Evolutionary conservation across 2,888 invertebrate species (phyloP).

Genomic region (Cremastinae sp.): DNA sequence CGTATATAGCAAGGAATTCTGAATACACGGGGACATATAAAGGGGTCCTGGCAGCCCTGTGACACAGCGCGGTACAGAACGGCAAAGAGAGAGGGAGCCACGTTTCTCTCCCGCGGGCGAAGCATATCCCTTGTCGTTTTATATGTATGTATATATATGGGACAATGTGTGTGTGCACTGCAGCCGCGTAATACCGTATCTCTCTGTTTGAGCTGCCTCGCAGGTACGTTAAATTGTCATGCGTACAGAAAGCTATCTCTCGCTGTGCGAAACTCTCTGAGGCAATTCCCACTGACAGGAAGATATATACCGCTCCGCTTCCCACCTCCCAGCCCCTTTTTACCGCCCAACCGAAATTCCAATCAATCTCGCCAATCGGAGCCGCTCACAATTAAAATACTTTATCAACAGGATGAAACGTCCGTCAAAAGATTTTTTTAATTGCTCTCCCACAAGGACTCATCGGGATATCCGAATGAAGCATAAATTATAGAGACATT

Average conservation of each 20-base stretch:
- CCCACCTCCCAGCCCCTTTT: slow-evolving; percentile 41
- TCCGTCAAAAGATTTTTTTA: background rate
- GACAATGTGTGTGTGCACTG: slow-evolving; percentile 69
- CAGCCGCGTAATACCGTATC: slow-evolving; percentile 78
- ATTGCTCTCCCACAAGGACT: no score
- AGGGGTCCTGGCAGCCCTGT: no score
- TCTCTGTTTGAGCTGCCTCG: slow-evolving; percentile 79
- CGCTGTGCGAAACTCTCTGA: slow-evolving; percentile 27
- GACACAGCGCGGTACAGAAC: slow-evolving; percentile 21
- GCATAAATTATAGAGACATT: no score
- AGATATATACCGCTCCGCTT: slow-evolving; percentile 46
- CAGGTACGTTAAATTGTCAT: slow-evolving; percentile 79
- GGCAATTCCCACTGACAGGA: slow-evolving; percentile 54
- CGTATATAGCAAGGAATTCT: slow-evolving; percentile 25
- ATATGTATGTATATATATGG: no score
- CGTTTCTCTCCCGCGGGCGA: slow-evolving; percentile 49
- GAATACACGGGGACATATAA: slow-evolving; percentile 33
- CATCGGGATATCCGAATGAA: no score
- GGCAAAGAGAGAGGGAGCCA: slow-evolving; percentile 29
- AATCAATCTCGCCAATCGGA: slow-evolving; percentile 45
- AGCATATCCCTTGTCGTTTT: slow-evolving; percentile 57
- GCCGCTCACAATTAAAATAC: no score
- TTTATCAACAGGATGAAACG: no score
- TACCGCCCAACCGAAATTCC: slow-evolving; percentile 38
- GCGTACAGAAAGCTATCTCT: slow-evolving; percentile 62